A percentile compares a stretch with the other conserved stretches of the same genome.
These are phyloP conservation scores for Drosophila novamexicana DNA, from an alignment of 1,140 invertebrate genomes.

Conservation along the genomic window DNA sequence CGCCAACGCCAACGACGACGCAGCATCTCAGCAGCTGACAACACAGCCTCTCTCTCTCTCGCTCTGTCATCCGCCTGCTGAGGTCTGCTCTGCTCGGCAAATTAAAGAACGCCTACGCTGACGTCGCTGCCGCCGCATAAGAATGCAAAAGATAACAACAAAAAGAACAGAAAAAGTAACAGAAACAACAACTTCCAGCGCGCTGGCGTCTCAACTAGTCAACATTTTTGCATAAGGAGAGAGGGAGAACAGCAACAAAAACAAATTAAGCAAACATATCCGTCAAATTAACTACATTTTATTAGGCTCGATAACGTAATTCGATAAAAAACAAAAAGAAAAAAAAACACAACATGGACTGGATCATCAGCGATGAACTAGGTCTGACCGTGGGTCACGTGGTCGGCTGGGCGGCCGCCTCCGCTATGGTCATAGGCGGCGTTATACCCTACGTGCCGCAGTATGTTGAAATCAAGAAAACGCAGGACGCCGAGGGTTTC, in stretches of 20 bases:
- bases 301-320: constrained; percentile 22
- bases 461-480: constrained; percentile 95
- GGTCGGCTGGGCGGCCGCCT: constrained; percentile 89
- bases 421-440: constrained; percentile 96
- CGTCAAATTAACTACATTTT: constrained; percentile 52
- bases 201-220: constrained; percentile 46
- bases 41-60: constrained; percentile 11
- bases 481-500: constrained; percentile 97
- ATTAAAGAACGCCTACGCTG: constrained; percentile 47
- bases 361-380: constrained; percentile 89
- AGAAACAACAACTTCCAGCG: constrained; percentile 53
- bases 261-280: constrained; percentile 59
- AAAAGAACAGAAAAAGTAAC: not conserved
- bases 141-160: constrained; percentile 50
- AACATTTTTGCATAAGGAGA: constrained; percentile 9
- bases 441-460: constrained; percentile 95
- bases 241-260: constrained; percentile 10
- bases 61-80: not conserved
- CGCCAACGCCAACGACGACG: constrained; percentile 1
- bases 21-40: constrained; percentile 36
- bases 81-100: constrained; percentile 21
- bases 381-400: constrained; percentile 88
- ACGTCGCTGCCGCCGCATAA: constrained; percentile 25
- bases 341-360: constrained; percentile 85
- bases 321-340: constrained; percentile 13